Base-by-base conservation (phyloP, 2,888 invertebrate genomes). In the Meiosimyza decipiens region DNA sequence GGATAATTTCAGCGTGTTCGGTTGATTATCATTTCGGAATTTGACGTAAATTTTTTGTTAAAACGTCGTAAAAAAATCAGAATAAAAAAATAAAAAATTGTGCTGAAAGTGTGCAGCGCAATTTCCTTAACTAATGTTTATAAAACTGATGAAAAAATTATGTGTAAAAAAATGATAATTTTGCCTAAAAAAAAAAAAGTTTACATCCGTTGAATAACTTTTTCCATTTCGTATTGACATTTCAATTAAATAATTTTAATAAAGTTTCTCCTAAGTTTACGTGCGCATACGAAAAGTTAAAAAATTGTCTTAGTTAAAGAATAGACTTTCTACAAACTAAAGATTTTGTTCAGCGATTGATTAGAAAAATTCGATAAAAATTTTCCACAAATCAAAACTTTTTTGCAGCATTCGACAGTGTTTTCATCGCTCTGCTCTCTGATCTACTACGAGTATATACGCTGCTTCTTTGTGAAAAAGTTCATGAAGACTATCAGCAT, bases 1-100 rank as follows among this genome's bases (percentile, higher is more conserved):
- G n/a, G n/a, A n/a, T n/a, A n/a, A n/a, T n/a, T n/a, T n/a, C n/a
- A n/a, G 75, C 75, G 75, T 78, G 79, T 79, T 77, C 77, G 78
- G 75, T 79, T 81, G 80, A 80, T 80, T 80, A 81, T 80, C 79
- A 76, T 81, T 82, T 79, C 77, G 76, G 77, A 75, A 77, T 77
- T 78, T 79, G 60, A 77, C 71, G 71, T 78, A 76, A 78, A 76
- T 77, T 78, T 78, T 78, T 76, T 74, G 73, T 77, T 78, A 70
- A 72, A 79, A 73, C 75, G 70, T 63, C 55, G 64, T 47, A n/a
- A 50, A 71, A 71, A 77, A 68, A 72, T 66, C 57, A 57, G 12
- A 47, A 54, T 18, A 63, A 70, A 70, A 3, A 63, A 40, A 70
- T 11, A 16, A 49, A 52, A 4, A 49, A 54, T 54, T 49, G 50